phyloP scores from a whole-genome alignment of 2,113 vertebrate species.

The Gambusia affinis region DNA sequence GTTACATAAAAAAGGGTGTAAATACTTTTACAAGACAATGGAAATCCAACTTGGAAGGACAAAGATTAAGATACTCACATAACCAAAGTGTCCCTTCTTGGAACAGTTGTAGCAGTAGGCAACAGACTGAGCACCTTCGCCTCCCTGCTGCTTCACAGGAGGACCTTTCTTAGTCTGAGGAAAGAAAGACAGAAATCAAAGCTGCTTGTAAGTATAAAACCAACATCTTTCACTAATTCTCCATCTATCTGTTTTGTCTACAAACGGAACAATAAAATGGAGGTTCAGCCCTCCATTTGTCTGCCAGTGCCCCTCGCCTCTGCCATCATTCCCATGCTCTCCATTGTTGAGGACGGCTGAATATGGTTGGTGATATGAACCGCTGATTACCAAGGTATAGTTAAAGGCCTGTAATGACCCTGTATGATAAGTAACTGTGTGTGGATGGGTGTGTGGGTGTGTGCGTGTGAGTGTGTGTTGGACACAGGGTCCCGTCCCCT shows the following conservation, averaged over 20 bases:
- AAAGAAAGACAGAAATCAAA: slow-evolving; percentile 8
- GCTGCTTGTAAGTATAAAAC: slow-evolving; percentile 4
- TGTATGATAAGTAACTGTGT: slow-evolving; percentile 73
- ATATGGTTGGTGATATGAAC: slow-evolving; percentile 72
- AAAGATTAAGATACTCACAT: slow-evolving; percentile 65
- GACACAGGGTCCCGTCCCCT: slow-evolving; percentile 69
- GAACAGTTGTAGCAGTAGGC: slow-evolving; percentile 82
- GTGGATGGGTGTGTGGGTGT: slow-evolving; percentile 49
- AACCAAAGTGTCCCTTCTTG: slow-evolving; percentile 77
- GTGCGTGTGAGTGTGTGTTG: slow-evolving; percentile 58
- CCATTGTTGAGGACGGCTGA: slow-evolving; percentile 51
- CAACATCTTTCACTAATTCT: not conserved
- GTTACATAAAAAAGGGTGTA: not conserved
- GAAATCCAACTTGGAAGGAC: not conserved
- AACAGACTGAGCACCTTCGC: slow-evolving; percentile 23
- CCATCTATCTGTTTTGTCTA: not conserved
- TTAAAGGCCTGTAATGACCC: slow-evolving; percentile 81
- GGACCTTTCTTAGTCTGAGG: slow-evolving; percentile 62
- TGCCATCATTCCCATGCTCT: slow-evolving; percentile 61
- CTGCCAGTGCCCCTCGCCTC: slow-evolving; percentile 20
- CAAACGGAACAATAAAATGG: not conserved
- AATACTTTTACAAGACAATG: too few species aligned
- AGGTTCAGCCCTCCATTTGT: slow-evolving; percentile 30
- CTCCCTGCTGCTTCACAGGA: slow-evolving; percentile 15
- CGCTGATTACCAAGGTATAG: slow-evolving; percentile 76